phyloP scores from a whole-genome alignment of 1,140 invertebrate species.

The Phymastichus coffea region DNA sequence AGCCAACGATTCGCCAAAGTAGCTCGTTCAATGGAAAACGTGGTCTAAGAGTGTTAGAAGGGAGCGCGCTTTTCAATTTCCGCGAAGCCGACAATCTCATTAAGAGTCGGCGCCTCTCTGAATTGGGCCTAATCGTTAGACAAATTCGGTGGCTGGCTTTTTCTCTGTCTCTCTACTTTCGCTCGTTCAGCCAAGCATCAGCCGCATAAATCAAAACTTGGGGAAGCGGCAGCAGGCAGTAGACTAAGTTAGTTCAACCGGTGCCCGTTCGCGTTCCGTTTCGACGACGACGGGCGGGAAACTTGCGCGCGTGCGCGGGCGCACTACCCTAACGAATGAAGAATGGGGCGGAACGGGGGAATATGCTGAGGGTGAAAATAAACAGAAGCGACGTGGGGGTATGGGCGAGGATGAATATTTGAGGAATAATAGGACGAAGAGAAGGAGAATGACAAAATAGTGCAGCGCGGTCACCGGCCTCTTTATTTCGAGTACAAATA shows the following conservation, averaged over 20 bases:
- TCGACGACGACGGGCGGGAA: slow-evolving; percentile 19
- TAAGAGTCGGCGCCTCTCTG: slow-evolving; percentile 18
- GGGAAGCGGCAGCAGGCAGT: no score
- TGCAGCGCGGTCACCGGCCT: no score
- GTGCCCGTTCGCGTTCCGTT: slow-evolving; percentile 33
- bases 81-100: slow-evolving; percentile 10
- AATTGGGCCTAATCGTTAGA: slow-evolving; percentile 40
- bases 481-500: no score
- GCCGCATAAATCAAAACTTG: slow-evolving; percentile 53
- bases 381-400: neutral
- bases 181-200: slow-evolving; percentile 32
- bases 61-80: slow-evolving; percentile 19
- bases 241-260: slow-evolving; percentile 37
- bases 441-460: no score
- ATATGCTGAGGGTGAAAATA: neutral
- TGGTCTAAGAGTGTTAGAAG: no score
- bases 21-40: neutral
- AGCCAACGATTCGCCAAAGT: neutral
- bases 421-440: no score
- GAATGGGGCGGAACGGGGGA: neutral
- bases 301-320: no score
- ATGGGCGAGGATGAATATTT: neutral
- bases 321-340: no score
- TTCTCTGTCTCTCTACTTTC: neutral
- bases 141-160: slow-evolving; percentile 27